A percentile compares a stretch with the other conserved stretches of the same genome.
These are phyloP conservation scores for Mamestra brassicae DNA, from an alignment of 2,888 invertebrate species.

Conservation along the genomic window DNA sequence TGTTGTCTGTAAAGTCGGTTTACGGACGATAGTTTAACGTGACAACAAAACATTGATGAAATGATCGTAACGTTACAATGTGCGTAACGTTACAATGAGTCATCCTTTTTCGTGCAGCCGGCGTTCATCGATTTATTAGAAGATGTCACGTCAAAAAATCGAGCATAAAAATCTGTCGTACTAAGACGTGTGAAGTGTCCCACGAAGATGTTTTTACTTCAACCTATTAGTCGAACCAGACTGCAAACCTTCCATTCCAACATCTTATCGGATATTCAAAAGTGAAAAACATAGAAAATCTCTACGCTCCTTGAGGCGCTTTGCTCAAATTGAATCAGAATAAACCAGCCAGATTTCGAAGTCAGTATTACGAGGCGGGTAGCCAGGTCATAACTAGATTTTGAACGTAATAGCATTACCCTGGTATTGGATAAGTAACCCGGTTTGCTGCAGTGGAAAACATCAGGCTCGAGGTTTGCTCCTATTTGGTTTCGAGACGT, in stretches of 20 bases:
- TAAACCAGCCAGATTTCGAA: conserved; percentile 31
- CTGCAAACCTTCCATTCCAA: not conserved
- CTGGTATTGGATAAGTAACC: conserved; percentile 35
- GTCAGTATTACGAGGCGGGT: conserved; percentile 24
- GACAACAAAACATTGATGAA: too few species aligned
- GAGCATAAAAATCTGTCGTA: too few species aligned
- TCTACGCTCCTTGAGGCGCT: conserved; percentile 17
- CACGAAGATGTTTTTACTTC: too few species aligned
- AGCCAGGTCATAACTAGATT: conserved; percentile 49
- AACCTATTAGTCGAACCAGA: not conserved
- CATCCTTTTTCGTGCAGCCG: too few species aligned
- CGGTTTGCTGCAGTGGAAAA: conserved; percentile 40
- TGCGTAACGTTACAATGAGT: too few species aligned
- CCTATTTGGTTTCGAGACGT: not conserved
- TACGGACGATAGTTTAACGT: too few species aligned
- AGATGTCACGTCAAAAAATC: too few species aligned
- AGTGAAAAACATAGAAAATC: conserved; percentile 11
- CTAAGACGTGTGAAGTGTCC: too few species aligned
- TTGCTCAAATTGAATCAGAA: conserved; percentile 52
- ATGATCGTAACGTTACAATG: too few species aligned
- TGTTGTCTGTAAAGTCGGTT: too few species aligned
- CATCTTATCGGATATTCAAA: conserved; percentile 5
- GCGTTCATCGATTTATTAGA: too few species aligned
- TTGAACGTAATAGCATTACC: conserved; percentile 50
- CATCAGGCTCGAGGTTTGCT: conserved; percentile 3